Evolutionary conservation across 2,113 vertebrate genomes (phyloP).

Genomic region (Barnardius zonarius): DNA sequence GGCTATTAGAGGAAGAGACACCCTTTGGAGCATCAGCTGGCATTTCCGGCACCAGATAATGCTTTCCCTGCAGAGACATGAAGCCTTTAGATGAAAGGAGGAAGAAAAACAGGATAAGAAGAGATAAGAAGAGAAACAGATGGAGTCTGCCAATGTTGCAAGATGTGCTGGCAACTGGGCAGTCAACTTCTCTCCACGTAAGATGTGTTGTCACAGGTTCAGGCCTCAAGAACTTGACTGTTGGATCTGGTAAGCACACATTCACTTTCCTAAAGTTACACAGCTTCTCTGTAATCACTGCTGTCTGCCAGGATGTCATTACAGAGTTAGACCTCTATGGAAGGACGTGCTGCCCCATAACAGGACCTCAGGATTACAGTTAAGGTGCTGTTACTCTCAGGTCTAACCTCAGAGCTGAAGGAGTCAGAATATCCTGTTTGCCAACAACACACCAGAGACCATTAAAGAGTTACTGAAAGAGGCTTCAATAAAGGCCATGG

Average conservation of each 20-base stretch:
- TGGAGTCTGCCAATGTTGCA: background rate
- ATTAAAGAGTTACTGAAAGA: background rate
- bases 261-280: background rate
- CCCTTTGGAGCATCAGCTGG: background rate
- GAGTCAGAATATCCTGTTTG: background rate
- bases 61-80: background rate
- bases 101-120: background rate
- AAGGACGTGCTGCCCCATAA: background rate
- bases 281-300: background rate
- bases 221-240: background rate
- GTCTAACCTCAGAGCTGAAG: background rate
- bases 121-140: background rate
- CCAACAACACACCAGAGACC: background rate
- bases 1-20: background rate
- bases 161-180: background rate
- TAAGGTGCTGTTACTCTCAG: background rate
- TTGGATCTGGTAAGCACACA: background rate
- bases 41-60: background rate
- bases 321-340: background rate
- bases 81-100: background rate
- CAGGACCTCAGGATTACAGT: accelerated
- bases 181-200: background rate
- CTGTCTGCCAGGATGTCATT: background rate
- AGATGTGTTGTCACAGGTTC: background rate
- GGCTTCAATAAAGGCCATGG: background rate